Evolutionary conservation across 2,113 vertebrate genomes (phyloP), one percentile per base, ranked within the genome.

Genomic region (Electrona antarctica): DNA sequence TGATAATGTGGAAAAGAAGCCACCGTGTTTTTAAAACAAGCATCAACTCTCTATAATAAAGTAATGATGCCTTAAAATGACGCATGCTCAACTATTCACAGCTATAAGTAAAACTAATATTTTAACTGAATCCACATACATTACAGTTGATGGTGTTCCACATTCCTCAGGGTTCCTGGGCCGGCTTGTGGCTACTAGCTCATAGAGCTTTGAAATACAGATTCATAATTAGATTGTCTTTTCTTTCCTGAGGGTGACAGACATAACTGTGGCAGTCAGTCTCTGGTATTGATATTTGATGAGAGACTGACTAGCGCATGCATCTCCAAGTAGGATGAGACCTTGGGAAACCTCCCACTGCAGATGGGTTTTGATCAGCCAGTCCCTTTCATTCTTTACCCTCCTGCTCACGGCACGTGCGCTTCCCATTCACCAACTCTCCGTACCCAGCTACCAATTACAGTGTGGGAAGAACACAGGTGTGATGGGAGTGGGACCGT

Each of bases 361-460:
- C 82, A 87, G 80, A 81, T 86, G 76, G 73, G 78, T 78, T 79
- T 75, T 81, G 80, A 90, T 91, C 86, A 90, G 15, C 69, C 66
- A 92, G 88, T 90, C 91, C 85, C 85, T 93, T 92, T 90, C 82
- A 92, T 88, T 88, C 75, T 79, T 55, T 64, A 61, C 45, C 73
- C 72, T 10, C 77, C 41, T n/a, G 29, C 50, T 64, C 78, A 78
- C 41, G 8, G 21, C 2, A 21, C 57, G 21, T 8, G 13, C 29
- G 28, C 46, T 60, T 76, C 64, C 58, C 64, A 63, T 58, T 84
- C 82, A 81, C 82, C 79, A 67, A 61, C 73, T 64, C 73, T 21
- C 62, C 58, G 11, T 66, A 84, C 77, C 76, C 54, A 8, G 69
- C 77, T 77, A 85, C 82, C 80, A 93, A 92, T 92, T 90, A 90